Percentiles rank a stretch among this genome's conserved stretches.
Conservation (phyloP, 2,797 vertebrate genomes). For the Corythornis leucogaster region DNA sequence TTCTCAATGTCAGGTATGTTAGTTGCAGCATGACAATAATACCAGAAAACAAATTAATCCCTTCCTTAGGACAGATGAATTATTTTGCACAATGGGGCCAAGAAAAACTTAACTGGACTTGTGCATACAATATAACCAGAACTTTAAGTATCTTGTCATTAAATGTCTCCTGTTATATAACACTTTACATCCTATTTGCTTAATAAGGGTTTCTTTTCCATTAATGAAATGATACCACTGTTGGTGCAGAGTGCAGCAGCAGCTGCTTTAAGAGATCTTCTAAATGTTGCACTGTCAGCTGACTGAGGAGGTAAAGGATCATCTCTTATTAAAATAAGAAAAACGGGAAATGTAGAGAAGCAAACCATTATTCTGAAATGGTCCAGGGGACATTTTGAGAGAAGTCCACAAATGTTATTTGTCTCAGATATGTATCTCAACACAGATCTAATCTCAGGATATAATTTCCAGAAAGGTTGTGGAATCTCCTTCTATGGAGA, state of each 20-base stretch:
- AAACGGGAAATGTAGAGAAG: background rate
- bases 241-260: background rate
- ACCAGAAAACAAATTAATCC: background rate
- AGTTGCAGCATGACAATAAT: background rate
- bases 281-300: background rate
- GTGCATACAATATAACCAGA: background rate
- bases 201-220: background rate
- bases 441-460: background rate
- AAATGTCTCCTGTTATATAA: background rate
- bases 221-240: background rate
- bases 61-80: background rate
- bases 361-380: background rate
- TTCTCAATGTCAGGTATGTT: background rate
- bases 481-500: too few relatives aligned
- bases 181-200: background rate
- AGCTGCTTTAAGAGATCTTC: background rate
- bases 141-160: background rate
- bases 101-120: background rate
- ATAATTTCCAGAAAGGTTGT: too few relatives aligned
- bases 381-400: background rate
- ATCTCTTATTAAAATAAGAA: background rate
- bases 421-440: background rate
- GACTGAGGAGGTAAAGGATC: background rate
- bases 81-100: background rate
- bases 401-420: background rate